These are phyloP conservation scores for Psittacula derbiana DNA, from an alignment of 2,797 vertebrate genomes.

Conservation along the genomic window DNA sequence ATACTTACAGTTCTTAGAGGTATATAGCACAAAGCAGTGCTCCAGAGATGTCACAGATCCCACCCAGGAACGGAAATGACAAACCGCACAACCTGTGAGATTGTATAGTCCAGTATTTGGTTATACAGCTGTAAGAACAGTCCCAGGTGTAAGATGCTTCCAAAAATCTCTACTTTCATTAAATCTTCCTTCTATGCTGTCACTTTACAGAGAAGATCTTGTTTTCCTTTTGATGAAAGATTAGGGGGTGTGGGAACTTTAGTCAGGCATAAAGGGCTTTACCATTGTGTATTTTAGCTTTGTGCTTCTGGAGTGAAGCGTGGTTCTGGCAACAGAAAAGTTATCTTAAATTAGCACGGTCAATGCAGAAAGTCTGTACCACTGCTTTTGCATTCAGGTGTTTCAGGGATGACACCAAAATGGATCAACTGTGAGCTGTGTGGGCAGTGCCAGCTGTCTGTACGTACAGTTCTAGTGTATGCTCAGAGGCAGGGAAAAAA, in stretches of 20 bases:
- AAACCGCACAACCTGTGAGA: not conserved
- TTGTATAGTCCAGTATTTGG: not conserved
- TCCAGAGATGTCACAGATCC: not conserved
- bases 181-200: not conserved
- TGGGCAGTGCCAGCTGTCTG: not conserved
- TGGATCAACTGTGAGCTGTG: not conserved
- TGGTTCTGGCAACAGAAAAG: not conserved
- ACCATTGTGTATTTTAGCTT: not conserved
- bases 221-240: not conserved
- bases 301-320: not conserved
- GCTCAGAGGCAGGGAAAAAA: not conserved
- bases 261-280: not conserved
- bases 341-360: not conserved
- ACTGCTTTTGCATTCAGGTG: not conserved
- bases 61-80: not conserved
- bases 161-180: not conserved
- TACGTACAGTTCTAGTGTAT: fast-evolving
- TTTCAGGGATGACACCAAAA: not conserved
- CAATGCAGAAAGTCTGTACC: not conserved
- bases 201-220: not conserved
- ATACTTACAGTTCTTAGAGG: not conserved
- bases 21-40: not conserved
- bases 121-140: not conserved
- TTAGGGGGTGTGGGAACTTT: not conserved
- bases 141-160: not conserved